Base-by-base conservation (phyloP, 1,140 invertebrate species). In the Papilio aristodemus region DNA sequence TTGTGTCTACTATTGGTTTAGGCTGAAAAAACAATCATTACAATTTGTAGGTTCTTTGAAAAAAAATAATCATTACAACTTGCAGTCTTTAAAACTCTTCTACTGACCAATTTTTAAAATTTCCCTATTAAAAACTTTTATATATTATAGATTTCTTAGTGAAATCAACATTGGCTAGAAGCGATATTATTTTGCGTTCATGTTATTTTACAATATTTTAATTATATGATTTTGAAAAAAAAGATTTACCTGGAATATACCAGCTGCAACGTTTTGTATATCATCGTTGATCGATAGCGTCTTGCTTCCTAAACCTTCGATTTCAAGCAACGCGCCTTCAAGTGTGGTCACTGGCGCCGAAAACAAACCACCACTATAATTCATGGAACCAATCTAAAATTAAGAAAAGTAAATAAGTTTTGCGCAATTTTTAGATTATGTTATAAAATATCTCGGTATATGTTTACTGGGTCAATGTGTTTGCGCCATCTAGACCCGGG, bases 1-100 rank as follows among this genome's bases (percentile, higher is more conserved):
- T 94, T 13, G 93, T 93, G 73, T 95, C 95, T 0, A 95, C 92
- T n/a, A 95, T 90, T 0, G 95, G 94, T 70, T 92, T 92, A 0
- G 94, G 94, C 85, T 93, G 75, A 13, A 79, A 79, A 32, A 32
- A n/a, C n/a, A n/a, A n/a, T n/a, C n/a, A n/a, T n/a, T n/a, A n/a
- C n/a, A n/a, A n/a, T n/a, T n/a, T n/a, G n/a, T n/a, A n/a, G n/a
- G n/a, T n/a, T n/a, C n/a, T n/a, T n/a, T n/a, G n/a, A n/a, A n/a
- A n/a, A n/a, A n/a, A n/a, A n/a, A 1, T 2, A 19, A 22, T 46
- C 2, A 46, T 19, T 9, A 19, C 43, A n/a, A n/a, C n/a, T n/a
- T n/a, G n/a, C n/a, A n/a, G n/a, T n/a, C n/a, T n/a, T n/a, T n/a
- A n/a, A n/a, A n/a, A n/a, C n/a, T n/a, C n/a, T n/a, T n/a, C n/a